phyloP scores from a whole-genome alignment of 92 coral and sea anemone genomes.

The Epizoanthus stellaris region DNA sequence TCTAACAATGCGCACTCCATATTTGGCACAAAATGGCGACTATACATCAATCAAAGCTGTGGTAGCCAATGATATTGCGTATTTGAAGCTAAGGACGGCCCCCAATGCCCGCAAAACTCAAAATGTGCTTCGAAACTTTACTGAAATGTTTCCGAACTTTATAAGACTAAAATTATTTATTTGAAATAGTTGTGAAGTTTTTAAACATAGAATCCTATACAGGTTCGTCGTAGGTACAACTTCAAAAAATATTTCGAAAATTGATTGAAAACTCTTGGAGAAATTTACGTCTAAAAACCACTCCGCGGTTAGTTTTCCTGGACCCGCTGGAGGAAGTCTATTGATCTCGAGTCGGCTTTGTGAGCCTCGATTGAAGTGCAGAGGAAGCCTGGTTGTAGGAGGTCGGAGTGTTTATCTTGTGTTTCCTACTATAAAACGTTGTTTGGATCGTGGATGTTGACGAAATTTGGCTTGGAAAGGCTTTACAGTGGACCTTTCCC shows the following conservation, averaged over 20 bases:
- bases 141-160: slow-evolving; percentile 53
- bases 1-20: slow-evolving; percentile 48
- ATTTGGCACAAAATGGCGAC: slow-evolving; percentile 46
- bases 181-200: slow-evolving; percentile 7
- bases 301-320: slow-evolving; percentile 48
- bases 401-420: not conserved
- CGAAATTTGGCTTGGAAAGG: slow-evolving; percentile 14
- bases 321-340: slow-evolving; percentile 79
- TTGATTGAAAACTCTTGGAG: slow-evolving; percentile 54
- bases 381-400: slow-evolving; percentile 22
- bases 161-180: slow-evolving; percentile 41
- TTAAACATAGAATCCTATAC: slow-evolving; percentile 43
- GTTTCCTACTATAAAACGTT: not conserved
- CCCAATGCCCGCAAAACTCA: slow-evolving; percentile 91
- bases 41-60: slow-evolving; percentile 75
- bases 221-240: slow-evolving; percentile 34
- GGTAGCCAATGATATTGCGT: slow-evolving; percentile 79
- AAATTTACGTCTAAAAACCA: slow-evolving; percentile 57
- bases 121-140: slow-evolving; percentile 65
- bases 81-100: slow-evolving; percentile 78
- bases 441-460: slow-evolving; percentile 26
- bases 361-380: slow-evolving; percentile 57
- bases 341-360: slow-evolving; percentile 88
- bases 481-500: slow-evolving; percentile 22
- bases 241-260: slow-evolving; percentile 49